Base-by-base conservation (phyloP, 2,888 invertebrate genomes). In the Agriopis marginaria region DNA sequence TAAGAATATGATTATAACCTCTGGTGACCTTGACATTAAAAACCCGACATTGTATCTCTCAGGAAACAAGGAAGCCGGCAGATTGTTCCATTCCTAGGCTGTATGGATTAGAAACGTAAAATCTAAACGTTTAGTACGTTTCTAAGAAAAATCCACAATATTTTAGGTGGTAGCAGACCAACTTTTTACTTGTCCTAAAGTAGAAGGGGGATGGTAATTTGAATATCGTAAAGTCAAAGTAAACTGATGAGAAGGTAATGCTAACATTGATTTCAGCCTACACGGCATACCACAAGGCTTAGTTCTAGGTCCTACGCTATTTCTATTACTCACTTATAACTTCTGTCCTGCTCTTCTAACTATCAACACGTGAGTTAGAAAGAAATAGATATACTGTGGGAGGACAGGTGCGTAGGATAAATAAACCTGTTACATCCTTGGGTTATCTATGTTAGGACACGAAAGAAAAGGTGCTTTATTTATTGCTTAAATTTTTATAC, bases 241-340 rank as follows among this genome's bases (percentile, higher is more conserved):
- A 56, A 44, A 5, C 17, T 11, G 44, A 6, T 14, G n/a, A 55
- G n/a, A 59, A 54, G 14, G 45, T 42, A 56, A 23, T 54, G 50
- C 51, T 69, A 50, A 50, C 59, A 59, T 62, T 58, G 56, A 64
- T 53, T 47, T 68, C 83, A 78, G 70, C 89, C 87, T 83, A 88
- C 86, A 77, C 82, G 78, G 82, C 71, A 70, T 88, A 72, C 86
- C 79, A 64, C 89, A 89, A 90, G 90, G 88, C 73, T 84, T 76
- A 74, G 76, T 79, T 80, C 82, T 88, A 78, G 85, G 81, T 80
- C 85, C 85, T 77, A 73, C 73, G 75, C 76, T 82, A 78, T 84
- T 87, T 82, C 78, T 81, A 80, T 78, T 79, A 80, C 72, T 79
- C 74, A 76, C 79, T 76, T 78, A 42, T 14, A 9, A 70, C 80